Evolutionary conservation across 2,113 vertebrate species (phyloP).

Genomic region (Indicator maculatus): DNA sequence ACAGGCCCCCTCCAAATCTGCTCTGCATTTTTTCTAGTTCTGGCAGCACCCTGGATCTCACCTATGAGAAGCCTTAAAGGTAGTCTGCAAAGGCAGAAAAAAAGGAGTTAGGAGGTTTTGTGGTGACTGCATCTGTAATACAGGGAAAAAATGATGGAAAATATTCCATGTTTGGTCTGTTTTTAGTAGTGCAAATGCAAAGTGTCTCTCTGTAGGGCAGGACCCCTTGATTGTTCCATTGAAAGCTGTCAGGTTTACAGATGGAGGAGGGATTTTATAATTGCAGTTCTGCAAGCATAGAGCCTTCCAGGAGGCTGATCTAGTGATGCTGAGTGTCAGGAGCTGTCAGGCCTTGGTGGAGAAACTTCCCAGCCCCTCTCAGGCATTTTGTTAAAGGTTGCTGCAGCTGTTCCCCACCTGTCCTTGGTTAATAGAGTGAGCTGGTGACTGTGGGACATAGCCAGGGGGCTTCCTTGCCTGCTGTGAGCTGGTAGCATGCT

Average conservation of each 20-base stretch:
- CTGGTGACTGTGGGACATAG: background rate
- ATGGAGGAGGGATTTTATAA: constrained; percentile 49
- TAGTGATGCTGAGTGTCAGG: background rate
- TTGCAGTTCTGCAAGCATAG: constrained; percentile 33
- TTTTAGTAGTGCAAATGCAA: constrained; percentile 41
- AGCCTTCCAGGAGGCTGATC: background rate
- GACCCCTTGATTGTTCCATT: constrained; percentile 49
- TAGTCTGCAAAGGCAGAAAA: background rate
- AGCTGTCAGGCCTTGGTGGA: constrained; percentile 16
- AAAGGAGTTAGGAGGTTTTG: background rate
- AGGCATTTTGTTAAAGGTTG: background rate
- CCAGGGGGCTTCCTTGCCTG: background rate
- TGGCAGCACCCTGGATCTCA: background rate
- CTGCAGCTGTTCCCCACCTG: background rate
- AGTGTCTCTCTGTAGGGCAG: constrained; percentile 37
- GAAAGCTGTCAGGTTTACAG: constrained; percentile 23
- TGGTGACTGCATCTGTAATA: constrained; percentile 9
- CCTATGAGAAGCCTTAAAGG: background rate
- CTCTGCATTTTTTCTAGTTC: background rate
- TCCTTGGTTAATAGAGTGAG: background rate
- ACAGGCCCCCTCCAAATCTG: background rate
- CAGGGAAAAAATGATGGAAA: background rate
- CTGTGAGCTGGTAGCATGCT: accelerated
- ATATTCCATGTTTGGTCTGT: constrained; percentile 15
- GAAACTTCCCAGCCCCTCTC: background rate